These are phyloP conservation scores for Todus mexicanus DNA, from an alignment of 2,797 vertebrate species.

Conservation along the genomic window DNA sequence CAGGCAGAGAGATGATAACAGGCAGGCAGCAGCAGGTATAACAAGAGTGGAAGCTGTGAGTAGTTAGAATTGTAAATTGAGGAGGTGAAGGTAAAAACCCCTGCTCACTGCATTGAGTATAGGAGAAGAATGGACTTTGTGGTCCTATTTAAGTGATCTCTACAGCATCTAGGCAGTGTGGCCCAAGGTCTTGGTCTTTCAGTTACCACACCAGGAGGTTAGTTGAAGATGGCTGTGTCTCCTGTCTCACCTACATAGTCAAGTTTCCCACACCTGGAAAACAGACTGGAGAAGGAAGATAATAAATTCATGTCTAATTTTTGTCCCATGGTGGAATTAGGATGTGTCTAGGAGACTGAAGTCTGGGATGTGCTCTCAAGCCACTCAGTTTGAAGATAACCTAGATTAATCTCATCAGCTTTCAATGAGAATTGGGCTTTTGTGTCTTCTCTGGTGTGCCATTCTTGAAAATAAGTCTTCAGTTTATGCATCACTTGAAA, in stretches of 20 bases:
- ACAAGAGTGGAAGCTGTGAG: neutral
- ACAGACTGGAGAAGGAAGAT: neutral
- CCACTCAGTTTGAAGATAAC: neutral
- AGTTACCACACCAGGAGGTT: neutral
- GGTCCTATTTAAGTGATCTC: neutral
- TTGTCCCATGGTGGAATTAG: neutral
- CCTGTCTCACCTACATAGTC: neutral
- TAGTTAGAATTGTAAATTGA: neutral
- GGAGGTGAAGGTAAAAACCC: neutral
- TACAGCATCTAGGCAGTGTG: neutral
- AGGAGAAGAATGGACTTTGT: neutral
- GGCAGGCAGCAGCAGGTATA: neutral
- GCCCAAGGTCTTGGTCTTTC: neutral
- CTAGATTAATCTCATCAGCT: neutral
- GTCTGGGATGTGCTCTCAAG: neutral
- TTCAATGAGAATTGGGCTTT: neutral
- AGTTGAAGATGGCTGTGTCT: neutral
- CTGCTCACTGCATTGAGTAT: neutral
- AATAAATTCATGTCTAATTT: neutral
- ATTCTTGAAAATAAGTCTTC: neutral
- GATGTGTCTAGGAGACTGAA: neutral
- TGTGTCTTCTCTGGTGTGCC: neutral
- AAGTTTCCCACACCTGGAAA: neutral
- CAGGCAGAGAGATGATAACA: neutral
- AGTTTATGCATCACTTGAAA: neutral